Percentiles rank a stretch among this genome's conserved stretches.
phyloP scores from a whole-genome alignment of 2,797 vertebrate genomes.

The Notolepis coatsorum region DNA sequence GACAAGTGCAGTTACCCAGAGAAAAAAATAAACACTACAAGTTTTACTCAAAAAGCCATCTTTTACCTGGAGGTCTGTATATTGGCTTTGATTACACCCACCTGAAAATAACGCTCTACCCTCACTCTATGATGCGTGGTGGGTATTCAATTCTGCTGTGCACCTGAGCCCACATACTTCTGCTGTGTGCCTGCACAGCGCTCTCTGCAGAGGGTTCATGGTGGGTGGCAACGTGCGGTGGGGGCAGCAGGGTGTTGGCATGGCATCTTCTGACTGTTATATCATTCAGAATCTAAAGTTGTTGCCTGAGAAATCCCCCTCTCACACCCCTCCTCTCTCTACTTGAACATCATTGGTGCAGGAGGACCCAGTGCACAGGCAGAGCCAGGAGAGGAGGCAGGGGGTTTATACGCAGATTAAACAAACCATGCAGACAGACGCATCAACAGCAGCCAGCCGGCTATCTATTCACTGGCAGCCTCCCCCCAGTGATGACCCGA shows the following conservation, averaged over 20 bases:
- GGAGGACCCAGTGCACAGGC: constrained; percentile 25
- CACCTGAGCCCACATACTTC: background rate
- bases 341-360: background rate
- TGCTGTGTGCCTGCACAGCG: background rate
- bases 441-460: constrained; percentile 66
- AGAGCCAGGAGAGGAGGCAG: constrained; percentile 32
- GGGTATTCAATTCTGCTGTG: too few species aligned
- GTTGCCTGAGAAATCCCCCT: constrained; percentile 45
- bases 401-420: constrained; percentile 67
- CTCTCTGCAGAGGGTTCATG: background rate
- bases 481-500: constrained; percentile 46
- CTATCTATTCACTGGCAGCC: constrained; percentile 49
- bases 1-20: too few species aligned
- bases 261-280: constrained; percentile 1
- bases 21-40: background rate
- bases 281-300: constrained; percentile 51
- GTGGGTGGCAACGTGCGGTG: background rate
- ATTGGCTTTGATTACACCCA: background rate
- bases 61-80: background rate
- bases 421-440: constrained; percentile 69
- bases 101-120: background rate
- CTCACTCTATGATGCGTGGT: background rate
- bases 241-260: background rate
- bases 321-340: constrained; percentile 1
- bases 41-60: background rate